These are phyloP conservation scores for Halictus ligatus DNA, from an alignment of 2,888 invertebrate genomes.

Conservation along the genomic window DNA sequence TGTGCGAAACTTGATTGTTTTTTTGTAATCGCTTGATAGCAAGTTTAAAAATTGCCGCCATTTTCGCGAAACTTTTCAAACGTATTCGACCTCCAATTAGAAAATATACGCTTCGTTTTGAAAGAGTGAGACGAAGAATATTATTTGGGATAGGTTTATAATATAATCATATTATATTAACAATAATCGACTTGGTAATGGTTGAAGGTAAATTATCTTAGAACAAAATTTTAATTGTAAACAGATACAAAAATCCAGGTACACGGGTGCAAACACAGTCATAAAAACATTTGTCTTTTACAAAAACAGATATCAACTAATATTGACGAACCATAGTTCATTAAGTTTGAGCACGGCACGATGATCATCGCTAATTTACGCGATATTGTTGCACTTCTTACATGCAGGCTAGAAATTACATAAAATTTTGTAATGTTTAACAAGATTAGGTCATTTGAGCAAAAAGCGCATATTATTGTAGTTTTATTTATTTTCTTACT, in stretches of 20 bases:
- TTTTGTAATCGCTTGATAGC: background rate
- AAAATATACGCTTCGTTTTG: background rate
- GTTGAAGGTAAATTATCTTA: conserved; percentile 1
- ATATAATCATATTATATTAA: background rate
- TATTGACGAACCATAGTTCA: conserved; percentile 20
- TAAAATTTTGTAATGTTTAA: conserved; percentile 60
- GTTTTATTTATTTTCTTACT: conserved; percentile 70
- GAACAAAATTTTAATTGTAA: conserved; percentile 67
- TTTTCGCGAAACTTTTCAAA: conserved; percentile 14
- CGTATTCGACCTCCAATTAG: conserved; percentile 9
- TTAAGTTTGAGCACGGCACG: conserved; percentile 24
- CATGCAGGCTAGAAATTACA: conserved; percentile 75
- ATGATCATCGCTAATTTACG: conserved; percentile 46
- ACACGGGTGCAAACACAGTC: conserved; percentile 26
- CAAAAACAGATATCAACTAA: conserved; percentile 36
- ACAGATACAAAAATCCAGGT: conserved; percentile 43
- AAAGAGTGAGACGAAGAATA: background rate
- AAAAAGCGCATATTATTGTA: background rate
- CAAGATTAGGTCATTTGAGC: background rate
- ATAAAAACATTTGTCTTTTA: conserved; percentile 49
- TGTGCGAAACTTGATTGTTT: background rate
- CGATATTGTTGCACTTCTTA: conserved; percentile 72
- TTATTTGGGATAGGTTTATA: background rate
- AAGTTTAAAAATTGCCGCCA: background rate
- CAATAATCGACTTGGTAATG: background rate